Conservation (phyloP, 2,113 vertebrate genomes). For the Thermophis baileyi region DNA sequence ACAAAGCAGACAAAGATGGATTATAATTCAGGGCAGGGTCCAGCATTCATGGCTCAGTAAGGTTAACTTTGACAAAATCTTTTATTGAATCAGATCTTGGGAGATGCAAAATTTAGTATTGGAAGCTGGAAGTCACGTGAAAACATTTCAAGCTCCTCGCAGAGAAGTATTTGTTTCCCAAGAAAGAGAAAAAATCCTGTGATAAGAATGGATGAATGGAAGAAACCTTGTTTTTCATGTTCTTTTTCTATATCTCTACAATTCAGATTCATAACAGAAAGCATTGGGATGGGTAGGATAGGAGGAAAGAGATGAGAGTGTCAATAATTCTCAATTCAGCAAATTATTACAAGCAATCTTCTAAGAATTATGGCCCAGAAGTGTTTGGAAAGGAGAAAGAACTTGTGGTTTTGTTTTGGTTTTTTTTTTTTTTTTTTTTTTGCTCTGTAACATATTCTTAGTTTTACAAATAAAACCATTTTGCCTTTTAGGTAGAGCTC, state of each 20-base stretch:
- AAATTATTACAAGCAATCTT: constrained; percentile 49
- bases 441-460: constrained; percentile 30
- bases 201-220: neutral
- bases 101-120: constrained; percentile 17
- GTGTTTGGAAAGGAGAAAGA: neutral
- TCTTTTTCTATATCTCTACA: neutral
- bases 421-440: constrained; percentile 15
- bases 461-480: constrained; percentile 48
- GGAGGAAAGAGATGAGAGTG: neutral
- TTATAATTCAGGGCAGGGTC: neutral
- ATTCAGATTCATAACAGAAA: constrained; percentile 22
- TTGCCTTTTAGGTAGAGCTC: constrained; percentile 49
- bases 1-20: neutral
- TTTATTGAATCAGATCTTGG: neutral
- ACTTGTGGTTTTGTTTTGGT: neutral
- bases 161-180: neutral
- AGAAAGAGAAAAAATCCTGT: neutral
- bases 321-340: constrained; percentile 48
- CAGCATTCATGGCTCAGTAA: neutral
- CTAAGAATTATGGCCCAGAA: constrained; percentile 41
- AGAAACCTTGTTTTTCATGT: neutral
- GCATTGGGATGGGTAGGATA: neutral
- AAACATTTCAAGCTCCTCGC: constrained; percentile 9
- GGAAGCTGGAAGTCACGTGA: constrained; percentile 27
- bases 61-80: neutral